Evolutionary conservation across 2,797 vertebrate genomes (phyloP), one percentile per base, ranked within the genome.

Genomic region (Urophycis tenuis): DNA sequence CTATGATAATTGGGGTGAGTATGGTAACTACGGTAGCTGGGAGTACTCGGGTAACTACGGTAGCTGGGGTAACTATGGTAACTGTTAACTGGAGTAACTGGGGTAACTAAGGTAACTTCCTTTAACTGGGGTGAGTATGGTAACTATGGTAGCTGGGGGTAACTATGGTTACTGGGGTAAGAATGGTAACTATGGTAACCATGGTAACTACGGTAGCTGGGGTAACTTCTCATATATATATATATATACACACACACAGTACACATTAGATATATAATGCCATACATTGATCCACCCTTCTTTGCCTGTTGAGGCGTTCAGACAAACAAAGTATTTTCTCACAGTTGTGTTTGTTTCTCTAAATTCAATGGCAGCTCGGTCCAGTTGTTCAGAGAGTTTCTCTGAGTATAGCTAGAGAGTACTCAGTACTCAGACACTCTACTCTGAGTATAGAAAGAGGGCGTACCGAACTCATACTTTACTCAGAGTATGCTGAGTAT

Each of bases 361-460:
- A 64, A 77, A 77, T 86, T 83, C 77, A 79, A 90, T 86, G 89
- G 90, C 91, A 91, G 90, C 90, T 92, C 86, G 87, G 78, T 87
- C 88, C 80, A 79, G 80, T 82, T 81, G 80, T 80, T 85, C 74
- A 60, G 19, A 60, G 19, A 60, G 49, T 19, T 60, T n/a, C 49
- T 53, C 49, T 22, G 49, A 60, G 49, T n/a, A 60, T 53, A 45
- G 2, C 3, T 2, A 45, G 41, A 3, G 41, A 3, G 5, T 49
- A 49, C 1, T 4, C 45, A 49, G 3, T 49, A 49, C 45, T 49
- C 17, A 17, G 45, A 49, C 6, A 19, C 45, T 49, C 15, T 49
- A 19, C 17, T 39, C 36, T 14, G 41, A 19, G 45, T 49, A 49
- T 11, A 49, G 15, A 49, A 3, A 39, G 36, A 39, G n/a, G n/a